Base-by-base conservation (phyloP, 2,113 vertebrate genomes). In the Chelonoidis abingdonii region DNA sequence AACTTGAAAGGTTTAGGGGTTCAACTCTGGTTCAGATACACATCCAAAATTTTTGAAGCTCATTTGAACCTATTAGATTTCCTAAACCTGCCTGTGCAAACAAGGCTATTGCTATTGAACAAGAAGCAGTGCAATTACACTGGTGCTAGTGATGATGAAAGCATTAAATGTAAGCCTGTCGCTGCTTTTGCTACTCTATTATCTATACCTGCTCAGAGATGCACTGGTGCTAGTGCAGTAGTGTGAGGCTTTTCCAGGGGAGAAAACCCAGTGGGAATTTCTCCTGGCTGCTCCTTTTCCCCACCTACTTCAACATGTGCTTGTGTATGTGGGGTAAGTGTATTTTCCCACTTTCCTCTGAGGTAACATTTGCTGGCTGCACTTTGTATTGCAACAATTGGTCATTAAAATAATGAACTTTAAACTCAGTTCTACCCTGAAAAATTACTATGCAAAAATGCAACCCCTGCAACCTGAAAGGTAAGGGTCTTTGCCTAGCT, bases 121-220 rank as follows among this genome's bases (percentile, higher is more conserved):
- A 10, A 80, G 86, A 54, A 91, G 86, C 75, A 80, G 1, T 6
- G 53, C 56, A 52, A 38, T 5, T 89, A 83, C 79, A 10, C 59
- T 50, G 62, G 27, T 72, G 19, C 54, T 78, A 76, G 80, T 44
- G 0, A 0, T 22, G 92, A 86, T 72, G 86, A 78, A 85, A 79
- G 57, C 50, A 80, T 22, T 89, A 90, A 57, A 93, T 1, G 83
- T 56, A 92, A 96, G 92, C n/a, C 96, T 96, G 97, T 80, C 27
- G 11, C 80, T 83, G 84, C 81, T 92, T 72, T 76, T 90, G 62
- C 1, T 85, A 94, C 78, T 89, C 29, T n/a, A 49, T 17, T 3
- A 17, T 75, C 89, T 93, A 0, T 50, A 31, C 81, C 91, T 82
- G 16, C 83, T 87, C 87, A 88, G 85, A 24, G 52, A 72, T n/a